Evolutionary conservation across 2,113 vertebrate species (phyloP).

Genomic region (Camelus dromedarius): DNA sequence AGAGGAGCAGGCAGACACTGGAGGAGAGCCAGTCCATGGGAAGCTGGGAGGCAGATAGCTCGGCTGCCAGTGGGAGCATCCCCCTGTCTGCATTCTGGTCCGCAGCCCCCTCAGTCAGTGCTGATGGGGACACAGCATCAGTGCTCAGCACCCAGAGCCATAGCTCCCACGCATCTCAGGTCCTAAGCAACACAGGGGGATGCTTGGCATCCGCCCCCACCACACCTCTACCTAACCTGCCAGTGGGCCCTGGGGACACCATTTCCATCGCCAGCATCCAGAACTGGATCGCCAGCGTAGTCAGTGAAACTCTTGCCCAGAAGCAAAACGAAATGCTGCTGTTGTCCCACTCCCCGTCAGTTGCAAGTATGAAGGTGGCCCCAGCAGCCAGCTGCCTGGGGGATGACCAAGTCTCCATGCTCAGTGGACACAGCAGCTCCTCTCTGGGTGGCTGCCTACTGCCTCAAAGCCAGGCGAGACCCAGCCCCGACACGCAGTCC

Average conservation of each 20-base stretch:
- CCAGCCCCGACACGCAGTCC: slow-evolving; percentile 82
- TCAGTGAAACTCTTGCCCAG: slow-evolving; percentile 95
- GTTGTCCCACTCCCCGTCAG: slow-evolving; percentile 84
- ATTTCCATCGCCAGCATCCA: slow-evolving; percentile 95
- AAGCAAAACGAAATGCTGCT: slow-evolving; percentile 94
- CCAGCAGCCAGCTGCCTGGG: slow-evolving; percentile 82
- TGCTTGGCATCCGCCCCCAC: slow-evolving; percentile 69
- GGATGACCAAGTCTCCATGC: slow-evolving; percentile 90
- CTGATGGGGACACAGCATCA: slow-evolving; percentile 90
- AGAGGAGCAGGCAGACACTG: slow-evolving; percentile 92
- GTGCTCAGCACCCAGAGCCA: slow-evolving; percentile 90
- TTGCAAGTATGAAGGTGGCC: slow-evolving; percentile 79
- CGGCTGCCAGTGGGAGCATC: slow-evolving; percentile 88
- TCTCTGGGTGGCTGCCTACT: slow-evolving; percentile 83
- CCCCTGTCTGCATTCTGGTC: slow-evolving; percentile 94
- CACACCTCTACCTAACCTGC: slow-evolving; percentile 86
- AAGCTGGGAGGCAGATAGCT: slow-evolving; percentile 92
- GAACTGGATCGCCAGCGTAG: slow-evolving; percentile 96
- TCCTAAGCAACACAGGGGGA: slow-evolving; percentile 74
- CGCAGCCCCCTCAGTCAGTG: slow-evolving; percentile 78
- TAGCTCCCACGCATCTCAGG: slow-evolving; percentile 88
- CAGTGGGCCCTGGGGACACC: slow-evolving; percentile 91
- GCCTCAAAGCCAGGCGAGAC: slow-evolving; percentile 67
- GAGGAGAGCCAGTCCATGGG: slow-evolving; percentile 96
- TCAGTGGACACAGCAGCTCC: slow-evolving; percentile 87